Evolutionary conservation across 2,797 vertebrate species (phyloP), one percentile per base, ranked within the genome.

Genomic region (Enteromius fasciolatus): DNA sequence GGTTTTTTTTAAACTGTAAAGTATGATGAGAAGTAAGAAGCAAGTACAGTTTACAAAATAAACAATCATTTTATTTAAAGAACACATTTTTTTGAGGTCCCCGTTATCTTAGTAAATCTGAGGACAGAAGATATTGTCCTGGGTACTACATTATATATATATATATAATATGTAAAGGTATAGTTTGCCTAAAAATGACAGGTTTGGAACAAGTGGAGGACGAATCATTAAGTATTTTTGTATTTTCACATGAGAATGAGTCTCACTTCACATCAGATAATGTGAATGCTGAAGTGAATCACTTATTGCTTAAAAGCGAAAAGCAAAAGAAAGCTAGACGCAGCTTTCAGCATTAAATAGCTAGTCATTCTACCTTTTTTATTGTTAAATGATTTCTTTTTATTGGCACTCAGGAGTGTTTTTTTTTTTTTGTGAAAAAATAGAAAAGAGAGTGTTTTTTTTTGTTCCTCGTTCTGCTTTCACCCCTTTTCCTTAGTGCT

Each of bases 401-500:
- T 33, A 69, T 76, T 52, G 33, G 3, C 70, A 75, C 72, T 17
- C n/a, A 31, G 25, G 44, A 10, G 5, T 9, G 5, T 74, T 74
- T 67, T 76, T 2, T 5, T 5, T 66, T 74, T 67, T 76, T 10
- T 64, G 46, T 76, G 25, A 76, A 68, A 57, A 57, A 69, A 46
- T 57, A 25, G 8, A 67, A 76, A 31, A 59, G n/a, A 54, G 77
- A 41, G 28, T 12, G 15, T 14, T 17, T 80, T 59, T 80, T 50
- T 54, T 48, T 50, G 54, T 68, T 48, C 17, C 33, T 66, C 12
- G 36, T 39, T 54, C 36, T 15, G 9, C 80, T 59, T 75, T 63
- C 31, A 75, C 78, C 74, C 59, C 68, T 70, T 50, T 85, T 73
- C 69, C 72, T 72, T 33, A 64, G 44, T 18, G 28, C 12, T 28